Base-by-base conservation (phyloP, 2,888 invertebrate genomes). In the Saturnia pavonia region DNA sequence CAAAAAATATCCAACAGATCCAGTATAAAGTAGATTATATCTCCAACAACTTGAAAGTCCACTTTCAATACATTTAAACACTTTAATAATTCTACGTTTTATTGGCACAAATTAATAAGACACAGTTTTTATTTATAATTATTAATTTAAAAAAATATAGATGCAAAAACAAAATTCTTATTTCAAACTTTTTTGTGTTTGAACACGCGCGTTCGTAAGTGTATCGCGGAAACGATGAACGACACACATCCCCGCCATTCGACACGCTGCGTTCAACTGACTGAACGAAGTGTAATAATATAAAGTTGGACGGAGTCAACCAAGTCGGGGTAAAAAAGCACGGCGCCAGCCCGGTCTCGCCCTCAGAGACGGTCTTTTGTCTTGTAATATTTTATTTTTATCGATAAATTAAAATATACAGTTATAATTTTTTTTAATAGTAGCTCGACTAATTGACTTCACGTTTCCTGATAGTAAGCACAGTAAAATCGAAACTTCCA, bases 331-430 rank as follows among this genome's bases (percentile, higher is more conserved):
- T 91, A 91, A 93, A 92, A 92, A 92, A 91, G 90, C 86, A 82
- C 91, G 93, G 94, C 94, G 94, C 94, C 94, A 94, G 84, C 57
- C 57, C 83, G 81, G 91, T 90, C 92, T 91, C 89, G 93, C 92
- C 92, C 91, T 89, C 92, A 94, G 94, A 88, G 94, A 91, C 91
- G 93, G 85, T 84, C 60, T 68, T 6, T 60, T 60, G 27, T 27
- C 4, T 27, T 60, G 27, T 14, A 14, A 14, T 57, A 25, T 57
- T 57, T 60, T 27, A 54, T 22, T 60, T 60, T 60, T 60, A 60
- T 60, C 57, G 57, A 60, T 25, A 14, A 12, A 60, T 25, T 25
- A 14, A 60, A 27, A 27, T 2, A 2, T 25, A 8, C 12, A 57
- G 9, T 0, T 57, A 25, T n/a, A n/a, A n/a, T n/a, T n/a, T n/a